phyloP scores from a whole-genome alignment of 2,888 invertebrate genomes.

The Ormyrus pomaceus region DNA sequence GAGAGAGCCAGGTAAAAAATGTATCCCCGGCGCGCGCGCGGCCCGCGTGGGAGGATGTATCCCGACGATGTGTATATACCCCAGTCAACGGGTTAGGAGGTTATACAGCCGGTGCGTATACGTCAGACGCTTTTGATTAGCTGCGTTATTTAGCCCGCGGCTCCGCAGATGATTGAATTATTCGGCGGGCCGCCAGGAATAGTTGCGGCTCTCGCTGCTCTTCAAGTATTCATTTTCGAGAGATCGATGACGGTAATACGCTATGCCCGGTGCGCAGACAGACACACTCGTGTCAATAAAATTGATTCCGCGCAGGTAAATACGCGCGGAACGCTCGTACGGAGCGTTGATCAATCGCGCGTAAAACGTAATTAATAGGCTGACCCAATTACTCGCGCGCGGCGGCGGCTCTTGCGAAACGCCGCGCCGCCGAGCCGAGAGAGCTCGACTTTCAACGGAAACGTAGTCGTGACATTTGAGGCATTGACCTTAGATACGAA shows the following conservation, averaged over 20 bases:
- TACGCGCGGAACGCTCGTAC: no score
- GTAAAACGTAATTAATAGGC: conserved; percentile 20
- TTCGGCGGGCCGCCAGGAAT: no score
- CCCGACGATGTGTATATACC: neutral
- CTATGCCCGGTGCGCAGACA: no score
- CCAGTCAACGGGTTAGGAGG: conserved; percentile 17
- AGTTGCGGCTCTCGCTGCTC: no score
- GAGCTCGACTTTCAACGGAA: neutral
- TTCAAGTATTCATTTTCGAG: no score
- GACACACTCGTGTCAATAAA: no score
- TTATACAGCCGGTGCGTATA: neutral
- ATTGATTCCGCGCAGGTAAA: no score
- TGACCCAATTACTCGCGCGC: conserved; percentile 23
- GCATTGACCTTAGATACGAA: neutral
- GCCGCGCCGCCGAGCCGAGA: neutral
- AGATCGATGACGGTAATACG: no score
- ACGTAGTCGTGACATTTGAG: conserved; percentile 7
- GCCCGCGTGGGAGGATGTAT: conserved; percentile 43
- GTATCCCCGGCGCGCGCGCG: conserved; percentile 36
- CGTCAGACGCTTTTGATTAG: no score
- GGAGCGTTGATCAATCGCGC: conserved; percentile 12
- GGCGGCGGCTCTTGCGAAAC: conserved; percentile 14
- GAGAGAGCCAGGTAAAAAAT: conserved; percentile 56
- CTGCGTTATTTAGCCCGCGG: no score
- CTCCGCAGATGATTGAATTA: no score